Percentiles rank a stretch among this genome's conserved stretches.
phyloP scores from a whole-genome alignment of 2,113 vertebrate genomes.

The Ptilorrhoa leucosticta region DNA sequence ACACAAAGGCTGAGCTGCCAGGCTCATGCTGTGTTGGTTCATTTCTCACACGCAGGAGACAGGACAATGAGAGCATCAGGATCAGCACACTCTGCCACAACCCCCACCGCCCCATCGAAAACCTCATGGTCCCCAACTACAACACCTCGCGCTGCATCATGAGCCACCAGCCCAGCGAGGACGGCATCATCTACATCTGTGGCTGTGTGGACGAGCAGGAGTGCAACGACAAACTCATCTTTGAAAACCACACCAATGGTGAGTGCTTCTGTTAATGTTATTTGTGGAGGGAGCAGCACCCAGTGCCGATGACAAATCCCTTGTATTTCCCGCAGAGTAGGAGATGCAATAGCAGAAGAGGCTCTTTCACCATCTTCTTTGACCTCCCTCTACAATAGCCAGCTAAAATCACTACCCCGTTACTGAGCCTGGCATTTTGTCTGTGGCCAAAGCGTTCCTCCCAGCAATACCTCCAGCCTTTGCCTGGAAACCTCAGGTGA shows the following conservation, averaged over 20 bases:
- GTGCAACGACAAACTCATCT: conserved; percentile 87
- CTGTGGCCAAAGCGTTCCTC: neutral
- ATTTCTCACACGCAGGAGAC: conserved; percentile 63
- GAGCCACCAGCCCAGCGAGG: conserved; percentile 69
- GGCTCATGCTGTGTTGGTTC: accelerated
- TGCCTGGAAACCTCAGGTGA: neutral
- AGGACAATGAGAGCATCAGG: conserved; percentile 81
- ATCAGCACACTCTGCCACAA: conserved; percentile 84
- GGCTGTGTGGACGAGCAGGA: conserved; percentile 82
- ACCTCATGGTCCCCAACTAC: conserved; percentile 79
- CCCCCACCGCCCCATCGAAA: conserved; percentile 77
- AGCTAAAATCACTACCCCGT: neutral
- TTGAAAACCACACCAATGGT: conserved; percentile 82
- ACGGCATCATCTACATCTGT: conserved; percentile 75
- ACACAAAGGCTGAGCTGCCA: neutral
- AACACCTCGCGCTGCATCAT: conserved; percentile 82
- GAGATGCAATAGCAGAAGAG: neutral
- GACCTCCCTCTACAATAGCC: neutral
- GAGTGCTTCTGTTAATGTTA: neutral
- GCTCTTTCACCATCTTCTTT: neutral
- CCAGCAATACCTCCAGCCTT: neutral
- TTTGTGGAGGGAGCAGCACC: neutral
- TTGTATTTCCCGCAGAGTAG: neutral
- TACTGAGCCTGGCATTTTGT: neutral
- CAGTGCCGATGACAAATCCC: accelerated